phyloP scores from a whole-genome alignment of 2,797 vertebrate genomes.

The Parauchenoglanis ngamensis region DNA sequence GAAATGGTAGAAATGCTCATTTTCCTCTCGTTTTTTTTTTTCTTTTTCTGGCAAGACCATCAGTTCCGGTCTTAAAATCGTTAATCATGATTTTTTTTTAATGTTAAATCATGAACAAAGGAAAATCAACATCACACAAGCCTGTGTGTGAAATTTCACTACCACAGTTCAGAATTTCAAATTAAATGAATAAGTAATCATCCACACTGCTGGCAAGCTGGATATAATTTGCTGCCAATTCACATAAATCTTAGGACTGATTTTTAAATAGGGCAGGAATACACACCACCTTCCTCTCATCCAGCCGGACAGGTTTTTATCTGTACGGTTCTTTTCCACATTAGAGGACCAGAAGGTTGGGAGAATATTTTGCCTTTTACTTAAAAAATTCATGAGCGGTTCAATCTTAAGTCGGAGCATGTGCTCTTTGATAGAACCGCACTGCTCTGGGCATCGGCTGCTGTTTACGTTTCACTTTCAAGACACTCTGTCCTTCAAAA shows the following conservation, averaged over 20 bases:
- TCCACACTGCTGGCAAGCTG: conserved; percentile 2
- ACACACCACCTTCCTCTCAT: conserved; percentile 24
- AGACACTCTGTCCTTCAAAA: conserved; percentile 7
- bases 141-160: background rate
- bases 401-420: conserved; percentile 44
- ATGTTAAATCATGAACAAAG: background rate
- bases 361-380: conserved; percentile 29
- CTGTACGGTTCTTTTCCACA: conserved; percentile 56
- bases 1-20: background rate
- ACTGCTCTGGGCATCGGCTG: background rate
- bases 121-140: background rate
- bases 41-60: background rate
- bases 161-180: conserved; percentile 46
- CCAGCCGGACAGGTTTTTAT: conserved; percentile 52
- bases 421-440: conserved; percentile 22
- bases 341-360: conserved; percentile 44
- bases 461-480: background rate
- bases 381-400: conserved; percentile 40
- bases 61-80: background rate
- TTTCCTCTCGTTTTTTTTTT: background rate
- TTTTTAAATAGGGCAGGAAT: conserved; percentile 46
- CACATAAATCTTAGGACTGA: conserved; percentile 42
- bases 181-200: conserved; percentile 59
- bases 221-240: conserved; percentile 54
- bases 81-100: background rate